Conservation (phyloP, 53 echinoderm and acorn worm species). For the Zoroaster sp. region DNA sequence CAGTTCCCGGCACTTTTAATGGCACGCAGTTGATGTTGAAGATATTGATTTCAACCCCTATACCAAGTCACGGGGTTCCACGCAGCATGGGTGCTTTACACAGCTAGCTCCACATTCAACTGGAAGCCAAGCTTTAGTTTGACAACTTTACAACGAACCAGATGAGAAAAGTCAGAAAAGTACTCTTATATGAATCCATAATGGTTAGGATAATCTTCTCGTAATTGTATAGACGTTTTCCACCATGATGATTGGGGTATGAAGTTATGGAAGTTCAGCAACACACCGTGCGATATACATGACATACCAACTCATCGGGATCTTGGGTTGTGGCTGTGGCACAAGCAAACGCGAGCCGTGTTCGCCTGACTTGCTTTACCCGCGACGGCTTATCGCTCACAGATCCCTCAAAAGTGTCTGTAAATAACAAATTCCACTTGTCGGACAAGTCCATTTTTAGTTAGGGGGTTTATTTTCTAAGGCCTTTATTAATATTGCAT, state of each 20-base stretch:
- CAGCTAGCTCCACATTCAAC: not conserved
- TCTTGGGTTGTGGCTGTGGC: not conserved
- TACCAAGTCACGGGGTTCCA: not conserved
- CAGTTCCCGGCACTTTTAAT: not conserved
- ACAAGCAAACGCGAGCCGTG: conserved; percentile 35
- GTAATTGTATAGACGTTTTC: not conserved
- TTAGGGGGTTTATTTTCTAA: not conserved
- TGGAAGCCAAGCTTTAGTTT: not conserved
- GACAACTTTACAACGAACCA: not conserved
- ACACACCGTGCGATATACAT: not conserved
- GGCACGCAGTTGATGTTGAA: not conserved
- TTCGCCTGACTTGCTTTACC: conserved; percentile 1
- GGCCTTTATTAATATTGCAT: not conserved
- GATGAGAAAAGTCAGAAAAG: not conserved
- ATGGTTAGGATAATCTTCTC: not conserved
- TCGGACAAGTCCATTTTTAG: conserved; percentile 23
- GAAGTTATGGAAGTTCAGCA: no score
- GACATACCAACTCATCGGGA: not conserved
- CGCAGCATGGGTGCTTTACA: not conserved
- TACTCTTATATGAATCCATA: not conserved
- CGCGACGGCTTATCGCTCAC: conserved; percentile 50
- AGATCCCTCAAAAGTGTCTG: conserved; percentile 58
- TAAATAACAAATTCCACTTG: conserved; percentile 59
- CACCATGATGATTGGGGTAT: not conserved
- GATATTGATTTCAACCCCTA: not conserved